Conservation (phyloP, 2,888 invertebrate genomes). For the Phania funesta region DNA sequence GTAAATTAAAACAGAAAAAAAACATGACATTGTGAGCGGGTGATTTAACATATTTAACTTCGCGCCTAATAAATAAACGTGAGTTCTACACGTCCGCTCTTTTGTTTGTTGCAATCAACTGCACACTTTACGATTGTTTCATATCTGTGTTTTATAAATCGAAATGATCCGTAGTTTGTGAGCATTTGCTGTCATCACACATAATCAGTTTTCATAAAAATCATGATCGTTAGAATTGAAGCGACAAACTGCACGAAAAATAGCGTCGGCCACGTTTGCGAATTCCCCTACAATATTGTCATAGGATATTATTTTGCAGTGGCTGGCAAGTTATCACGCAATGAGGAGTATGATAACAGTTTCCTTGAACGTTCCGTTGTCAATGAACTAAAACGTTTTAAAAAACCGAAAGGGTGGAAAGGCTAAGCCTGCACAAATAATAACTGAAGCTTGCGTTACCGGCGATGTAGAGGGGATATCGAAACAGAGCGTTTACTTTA, state of each 20-base stretch:
- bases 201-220: conserved; percentile 34
- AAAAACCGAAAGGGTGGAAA: too few species aligned
- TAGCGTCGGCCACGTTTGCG: too few species aligned
- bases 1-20: conserved; percentile 10
- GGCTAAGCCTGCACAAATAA: too few species aligned
- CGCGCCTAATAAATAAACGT: conserved; percentile 65
- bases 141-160: conserved; percentile 15
- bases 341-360: too few species aligned
- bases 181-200: conserved; percentile 40
- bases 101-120: conserved; percentile 21
- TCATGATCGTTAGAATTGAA: background rate
- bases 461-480: too few species aligned
- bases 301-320: too few species aligned
- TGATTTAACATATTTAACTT: conserved; percentile 60
- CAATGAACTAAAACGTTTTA: too few species aligned
- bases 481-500: too few species aligned
- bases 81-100: conserved; percentile 19
- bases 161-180: conserved; percentile 33
- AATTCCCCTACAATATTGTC: too few species aligned
- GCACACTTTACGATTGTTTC: conserved; percentile 13
- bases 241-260: conserved; percentile 22
- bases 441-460: too few species aligned
- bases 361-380: too few species aligned
- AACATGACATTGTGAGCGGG: conserved; percentile 46
- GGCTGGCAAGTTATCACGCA: too few species aligned